Conservation (phyloP, 2,113 vertebrate genomes). For the Lasiurus cinereus region DNA sequence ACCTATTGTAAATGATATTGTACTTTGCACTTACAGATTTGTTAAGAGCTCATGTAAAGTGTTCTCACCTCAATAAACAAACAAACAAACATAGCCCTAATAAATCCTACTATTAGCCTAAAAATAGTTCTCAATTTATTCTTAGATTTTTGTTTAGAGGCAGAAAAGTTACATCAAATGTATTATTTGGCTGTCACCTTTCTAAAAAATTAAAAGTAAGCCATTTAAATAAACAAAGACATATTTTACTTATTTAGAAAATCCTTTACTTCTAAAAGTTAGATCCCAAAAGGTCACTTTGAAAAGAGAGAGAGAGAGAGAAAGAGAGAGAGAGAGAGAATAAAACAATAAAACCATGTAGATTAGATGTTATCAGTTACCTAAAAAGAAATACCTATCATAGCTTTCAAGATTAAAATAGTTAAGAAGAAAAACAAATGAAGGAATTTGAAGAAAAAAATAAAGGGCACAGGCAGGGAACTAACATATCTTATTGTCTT, state of each 20-base stretch:
- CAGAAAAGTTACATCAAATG: constrained; percentile 16
- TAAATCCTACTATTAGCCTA: background rate
- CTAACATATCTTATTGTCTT: background rate
- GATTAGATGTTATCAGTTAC: background rate
- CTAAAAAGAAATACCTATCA: background rate
- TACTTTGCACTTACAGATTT: background rate
- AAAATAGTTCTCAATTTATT: background rate
- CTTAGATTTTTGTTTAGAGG: background rate
- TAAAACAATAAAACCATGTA: too few species aligned
- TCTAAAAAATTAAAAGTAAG: constrained; percentile 23
- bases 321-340: background rate
- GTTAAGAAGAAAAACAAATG: background rate
- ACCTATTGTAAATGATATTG: background rate
- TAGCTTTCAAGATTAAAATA: background rate
- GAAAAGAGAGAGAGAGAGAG: background rate
- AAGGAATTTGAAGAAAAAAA: background rate
- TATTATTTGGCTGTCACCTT: background rate
- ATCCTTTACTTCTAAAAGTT: background rate
- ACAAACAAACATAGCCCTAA: background rate
- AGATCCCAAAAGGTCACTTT: background rate
- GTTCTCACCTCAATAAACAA: background rate
- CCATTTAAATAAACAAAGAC: background rate
- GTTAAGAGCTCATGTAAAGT: background rate
- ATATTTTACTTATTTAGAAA: background rate
- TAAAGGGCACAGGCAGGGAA: background rate